Percentiles rank a stretch among this genome's conserved stretches.
Conservation (phyloP, 2,113 vertebrate species). For the Myotis yumanensis region DNA sequence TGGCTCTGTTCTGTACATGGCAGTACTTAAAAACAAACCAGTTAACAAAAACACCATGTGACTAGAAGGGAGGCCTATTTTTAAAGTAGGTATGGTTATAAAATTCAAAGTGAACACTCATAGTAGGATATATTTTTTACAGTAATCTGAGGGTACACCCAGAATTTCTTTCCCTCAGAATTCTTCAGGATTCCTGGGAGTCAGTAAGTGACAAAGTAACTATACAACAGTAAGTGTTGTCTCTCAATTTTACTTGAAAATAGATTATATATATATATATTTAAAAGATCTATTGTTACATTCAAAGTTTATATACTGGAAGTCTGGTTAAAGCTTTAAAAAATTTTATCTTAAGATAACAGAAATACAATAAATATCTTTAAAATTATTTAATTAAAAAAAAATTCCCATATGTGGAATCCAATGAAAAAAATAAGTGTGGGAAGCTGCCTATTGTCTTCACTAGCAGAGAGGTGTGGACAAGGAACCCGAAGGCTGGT, state of each 20-base stretch:
- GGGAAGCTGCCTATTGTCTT: too few relatives aligned
- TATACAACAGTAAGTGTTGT: background rate
- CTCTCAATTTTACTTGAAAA: background rate
- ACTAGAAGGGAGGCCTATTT: background rate
- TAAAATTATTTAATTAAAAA: background rate
- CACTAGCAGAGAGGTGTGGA: too few relatives aligned
- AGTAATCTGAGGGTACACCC: background rate
- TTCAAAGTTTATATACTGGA: background rate
- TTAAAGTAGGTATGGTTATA: background rate
- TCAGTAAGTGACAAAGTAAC: background rate
- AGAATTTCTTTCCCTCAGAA: background rate
- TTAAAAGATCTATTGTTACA: background rate
- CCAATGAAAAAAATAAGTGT: too few relatives aligned
- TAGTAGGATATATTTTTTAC: background rate
- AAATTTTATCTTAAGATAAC: background rate
- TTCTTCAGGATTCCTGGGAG: background rate
- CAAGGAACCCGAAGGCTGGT: too few relatives aligned
- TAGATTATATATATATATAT: background rate
- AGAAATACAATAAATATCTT: background rate
- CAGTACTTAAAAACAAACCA: background rate
- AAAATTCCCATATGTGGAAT: too few relatives aligned
- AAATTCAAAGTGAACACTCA: background rate
- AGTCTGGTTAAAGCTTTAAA: background rate
- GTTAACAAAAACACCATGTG: background rate
- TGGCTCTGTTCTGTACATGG: background rate